Conservation (phyloP, 2,113 vertebrate species). For the Tetraodon nigroviridis region DNA sequence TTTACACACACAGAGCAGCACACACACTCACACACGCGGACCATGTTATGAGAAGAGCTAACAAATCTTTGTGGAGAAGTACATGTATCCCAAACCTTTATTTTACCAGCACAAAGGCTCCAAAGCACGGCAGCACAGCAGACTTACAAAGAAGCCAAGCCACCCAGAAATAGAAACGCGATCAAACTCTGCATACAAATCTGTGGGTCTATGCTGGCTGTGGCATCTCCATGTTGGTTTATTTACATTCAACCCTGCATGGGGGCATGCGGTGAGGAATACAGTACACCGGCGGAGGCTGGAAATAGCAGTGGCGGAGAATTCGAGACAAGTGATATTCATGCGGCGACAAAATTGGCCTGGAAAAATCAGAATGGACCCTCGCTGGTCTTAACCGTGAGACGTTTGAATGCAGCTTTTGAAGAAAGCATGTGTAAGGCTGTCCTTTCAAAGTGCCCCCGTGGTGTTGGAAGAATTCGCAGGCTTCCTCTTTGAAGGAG, state of each 20-base stretch:
- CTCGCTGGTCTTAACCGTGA: neutral
- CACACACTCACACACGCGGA: slow-evolving; percentile 21
- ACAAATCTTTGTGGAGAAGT: slow-evolving; percentile 62
- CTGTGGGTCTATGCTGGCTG: slow-evolving; percentile 1
- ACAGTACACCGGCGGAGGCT: slow-evolving; percentile 33
- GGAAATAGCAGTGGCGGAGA: slow-evolving; percentile 31
- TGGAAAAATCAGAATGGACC: neutral
- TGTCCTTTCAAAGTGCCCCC: neutral
- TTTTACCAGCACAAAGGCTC: slow-evolving; percentile 52
- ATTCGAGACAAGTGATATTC: slow-evolving; percentile 18
- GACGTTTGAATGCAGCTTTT: neutral
- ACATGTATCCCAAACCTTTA: slow-evolving; percentile 55
- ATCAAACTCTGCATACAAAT: slow-evolving; percentile 50
- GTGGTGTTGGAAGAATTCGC: neutral
- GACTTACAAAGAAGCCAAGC: slow-evolving; percentile 49
- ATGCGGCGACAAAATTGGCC: slow-evolving; percentile 1
- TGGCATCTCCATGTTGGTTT: slow-evolving; percentile 30
- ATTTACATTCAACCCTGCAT: slow-evolving; percentile 51
- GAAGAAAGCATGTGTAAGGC: neutral
- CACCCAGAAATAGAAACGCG: slow-evolving; percentile 49
- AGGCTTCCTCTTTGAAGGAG: neutral
- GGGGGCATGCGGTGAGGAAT: slow-evolving; percentile 28
- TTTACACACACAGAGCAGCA: slow-evolving; percentile 13
- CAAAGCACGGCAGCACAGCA: slow-evolving; percentile 11
- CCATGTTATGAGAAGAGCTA: slow-evolving; percentile 55